Percentiles rank a stretch among this genome's conserved stretches.
phyloP scores from a whole-genome alignment of 2,797 vertebrate genomes.

The Myotis myotis region DNA sequence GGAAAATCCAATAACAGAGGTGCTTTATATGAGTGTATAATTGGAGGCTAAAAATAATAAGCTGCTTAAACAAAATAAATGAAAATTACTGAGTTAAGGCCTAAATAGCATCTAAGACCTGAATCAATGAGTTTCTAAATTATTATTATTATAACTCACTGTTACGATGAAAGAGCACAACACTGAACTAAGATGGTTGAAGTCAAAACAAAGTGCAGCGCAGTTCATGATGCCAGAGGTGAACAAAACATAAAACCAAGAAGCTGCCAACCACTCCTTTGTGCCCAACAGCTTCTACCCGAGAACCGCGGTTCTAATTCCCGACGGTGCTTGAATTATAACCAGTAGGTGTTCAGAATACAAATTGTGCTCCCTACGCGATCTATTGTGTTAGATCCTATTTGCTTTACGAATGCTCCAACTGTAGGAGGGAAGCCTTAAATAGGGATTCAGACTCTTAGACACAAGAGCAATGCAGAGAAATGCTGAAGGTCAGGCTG shows the following conservation, averaged over 20 bases:
- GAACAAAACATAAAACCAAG: background rate
- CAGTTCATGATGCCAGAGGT: rapidly evolving
- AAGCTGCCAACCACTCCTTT: background rate
- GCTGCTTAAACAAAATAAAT: constrained; percentile 40
- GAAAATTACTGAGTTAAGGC: constrained; percentile 6
- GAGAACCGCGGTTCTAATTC: background rate
- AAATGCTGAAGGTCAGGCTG: background rate
- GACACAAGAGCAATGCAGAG: background rate
- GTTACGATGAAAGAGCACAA: background rate
- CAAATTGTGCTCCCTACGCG: background rate
- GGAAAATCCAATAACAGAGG: background rate
- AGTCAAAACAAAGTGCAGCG: background rate
- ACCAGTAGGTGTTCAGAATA: background rate
- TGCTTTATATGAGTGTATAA: background rate
- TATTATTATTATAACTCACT: background rate
- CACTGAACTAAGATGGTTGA: background rate
- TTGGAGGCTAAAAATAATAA: constrained; percentile 45
- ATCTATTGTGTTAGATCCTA: background rate
- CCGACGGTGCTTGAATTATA: background rate
- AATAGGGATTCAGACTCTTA: background rate
- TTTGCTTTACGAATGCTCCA: background rate
- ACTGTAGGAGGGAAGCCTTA: background rate
- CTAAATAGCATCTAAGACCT: background rate
- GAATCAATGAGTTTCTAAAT: constrained; percentile 2
- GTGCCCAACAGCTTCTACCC: background rate